phyloP scores from a whole-genome alignment of 2,888 invertebrate genomes.

The Synergus laeviventris region DNA sequence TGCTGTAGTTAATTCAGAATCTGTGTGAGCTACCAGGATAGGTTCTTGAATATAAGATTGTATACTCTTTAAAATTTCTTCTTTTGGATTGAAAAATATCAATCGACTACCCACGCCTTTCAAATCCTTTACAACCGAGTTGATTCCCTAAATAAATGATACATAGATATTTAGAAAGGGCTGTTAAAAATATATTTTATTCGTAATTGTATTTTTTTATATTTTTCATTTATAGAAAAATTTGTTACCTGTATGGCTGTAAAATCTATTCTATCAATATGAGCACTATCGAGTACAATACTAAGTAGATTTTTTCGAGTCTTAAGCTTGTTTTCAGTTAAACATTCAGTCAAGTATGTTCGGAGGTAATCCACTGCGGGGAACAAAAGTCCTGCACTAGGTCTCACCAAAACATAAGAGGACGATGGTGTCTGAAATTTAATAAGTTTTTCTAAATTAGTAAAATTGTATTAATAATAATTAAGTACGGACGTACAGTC shows the following conservation, averaged over 20 bases:
- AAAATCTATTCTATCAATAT: constrained; percentile 82
- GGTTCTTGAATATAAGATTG: constrained; percentile 58
- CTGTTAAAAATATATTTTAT: background rate
- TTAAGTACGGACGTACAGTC: no score
- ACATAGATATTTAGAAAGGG: background rate
- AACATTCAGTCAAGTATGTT: constrained; percentile 74
- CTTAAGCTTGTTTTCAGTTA: constrained; percentile 54
- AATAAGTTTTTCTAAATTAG: constrained; percentile 36
- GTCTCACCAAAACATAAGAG: constrained; percentile 75
- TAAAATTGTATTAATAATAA: constrained; percentile 42
- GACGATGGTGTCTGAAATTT: constrained; percentile 61
- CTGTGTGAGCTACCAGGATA: constrained; percentile 60
- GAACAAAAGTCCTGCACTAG: constrained; percentile 78
- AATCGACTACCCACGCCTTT: constrained; percentile 57
- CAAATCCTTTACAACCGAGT: constrained; percentile 61
- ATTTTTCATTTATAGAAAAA: constrained; percentile 1
- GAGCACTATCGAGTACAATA: constrained; percentile 81
- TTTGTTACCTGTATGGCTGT: constrained; percentile 81
- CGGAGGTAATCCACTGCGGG: constrained; percentile 79
- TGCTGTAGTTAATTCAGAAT: constrained; percentile 58
- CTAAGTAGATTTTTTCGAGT: constrained; percentile 63
- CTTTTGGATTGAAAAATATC: constrained; percentile 61
- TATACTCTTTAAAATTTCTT: constrained; percentile 60
- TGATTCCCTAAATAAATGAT: constrained; percentile 60
- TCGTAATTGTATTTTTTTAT: constrained; percentile 5